Base-by-base conservation (phyloP, 2,113 vertebrate species). In the Serinus canaria region DNA sequence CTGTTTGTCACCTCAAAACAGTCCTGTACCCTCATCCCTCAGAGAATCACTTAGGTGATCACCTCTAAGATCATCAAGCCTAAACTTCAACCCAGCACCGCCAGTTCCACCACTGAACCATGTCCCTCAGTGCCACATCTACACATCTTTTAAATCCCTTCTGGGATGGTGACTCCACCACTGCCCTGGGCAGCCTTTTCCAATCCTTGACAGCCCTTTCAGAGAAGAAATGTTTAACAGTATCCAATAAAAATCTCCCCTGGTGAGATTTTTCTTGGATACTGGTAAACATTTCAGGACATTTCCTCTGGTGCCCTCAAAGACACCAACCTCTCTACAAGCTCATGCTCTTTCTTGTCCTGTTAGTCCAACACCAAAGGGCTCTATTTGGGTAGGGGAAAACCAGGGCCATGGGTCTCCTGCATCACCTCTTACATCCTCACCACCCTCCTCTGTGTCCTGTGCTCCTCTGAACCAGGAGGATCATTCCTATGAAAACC, bases 361-460 rank as follows among this genome's bases (percentile, higher is more conserved):
- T 43, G 3, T 62, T 35, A 39, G 11, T 43, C 41, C 22, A 77
- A 80, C 9, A 55, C 24, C 28, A 50, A 74, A 88, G 39, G 37
- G 58, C 15, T 20, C 14, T 76, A 3, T 21, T 11, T 6, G 4
- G 22, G 37, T 18, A 62, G 10, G 17, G 10, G 9, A 18, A 87
- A 49, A 7, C 12, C 5, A 23, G 17, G 33, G 20, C 56, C 50
- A 39, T 0, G 1, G n/a, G 10, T 77, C 77, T 94, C 41, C 50
- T 75, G 39, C 15, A 58, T n/a, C 24, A 56, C 15, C 11, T 67
- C 70, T 75, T 44, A 11, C 52, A 67, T 19, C 16, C n/a, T 88
- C 15, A 31, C 25, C 1, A 0, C 10, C 13, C 53, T 87, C 53
- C 70, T 74, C 49, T 1, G 0, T 15, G 15, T 43, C 59, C 87